Percentiles rank a stretch among this genome's conserved stretches.
phyloP scores from a whole-genome alignment of 1,140 invertebrate species.

The Hesperophylax magnus region DNA sequence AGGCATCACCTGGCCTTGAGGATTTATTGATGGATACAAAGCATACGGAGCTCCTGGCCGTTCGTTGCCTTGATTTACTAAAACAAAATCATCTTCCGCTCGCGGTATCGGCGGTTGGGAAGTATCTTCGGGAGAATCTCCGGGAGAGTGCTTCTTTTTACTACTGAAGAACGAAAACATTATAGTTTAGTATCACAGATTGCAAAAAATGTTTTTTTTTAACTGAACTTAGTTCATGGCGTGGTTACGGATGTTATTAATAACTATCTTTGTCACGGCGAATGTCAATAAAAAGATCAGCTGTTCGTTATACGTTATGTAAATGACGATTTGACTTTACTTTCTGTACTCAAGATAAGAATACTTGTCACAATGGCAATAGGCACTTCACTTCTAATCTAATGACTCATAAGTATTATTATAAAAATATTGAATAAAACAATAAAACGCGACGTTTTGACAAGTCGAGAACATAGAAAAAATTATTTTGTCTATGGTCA shows the following conservation, averaged over 20 bases:
- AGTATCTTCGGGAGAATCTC: conserved; percentile 41
- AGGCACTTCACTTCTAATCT: too few relatives aligned
- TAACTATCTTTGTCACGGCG: neutral
- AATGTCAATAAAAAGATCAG: too few relatives aligned
- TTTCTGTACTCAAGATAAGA: too few relatives aligned
- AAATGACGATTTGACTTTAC: too few relatives aligned
- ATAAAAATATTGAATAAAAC: too few relatives aligned
- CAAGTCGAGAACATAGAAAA: too few relatives aligned
- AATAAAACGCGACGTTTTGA: too few relatives aligned
- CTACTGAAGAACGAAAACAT: conserved; percentile 47
- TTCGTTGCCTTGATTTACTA: conserved; percentile 39
- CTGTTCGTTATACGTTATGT: too few relatives aligned
- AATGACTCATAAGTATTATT: too few relatives aligned
- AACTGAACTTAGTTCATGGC: neutral
- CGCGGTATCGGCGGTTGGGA: conserved; percentile 49
- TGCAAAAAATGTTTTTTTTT: neutral
- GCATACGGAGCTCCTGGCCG: neutral
- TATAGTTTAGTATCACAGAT: conserved; percentile 4
- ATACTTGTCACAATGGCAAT: too few relatives aligned
- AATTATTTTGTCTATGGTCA: too few relatives aligned
- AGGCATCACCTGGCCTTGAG: conserved; percentile 11
- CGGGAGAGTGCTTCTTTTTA: conserved; percentile 49
- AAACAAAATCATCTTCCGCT: conserved; percentile 44
- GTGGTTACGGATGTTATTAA: conserved; percentile 4
- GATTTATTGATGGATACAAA: conserved; percentile 51